phyloP scores from a whole-genome alignment of 35 echinoderm and acorn worm genomes.

The Lytechinus pictus region DNA sequence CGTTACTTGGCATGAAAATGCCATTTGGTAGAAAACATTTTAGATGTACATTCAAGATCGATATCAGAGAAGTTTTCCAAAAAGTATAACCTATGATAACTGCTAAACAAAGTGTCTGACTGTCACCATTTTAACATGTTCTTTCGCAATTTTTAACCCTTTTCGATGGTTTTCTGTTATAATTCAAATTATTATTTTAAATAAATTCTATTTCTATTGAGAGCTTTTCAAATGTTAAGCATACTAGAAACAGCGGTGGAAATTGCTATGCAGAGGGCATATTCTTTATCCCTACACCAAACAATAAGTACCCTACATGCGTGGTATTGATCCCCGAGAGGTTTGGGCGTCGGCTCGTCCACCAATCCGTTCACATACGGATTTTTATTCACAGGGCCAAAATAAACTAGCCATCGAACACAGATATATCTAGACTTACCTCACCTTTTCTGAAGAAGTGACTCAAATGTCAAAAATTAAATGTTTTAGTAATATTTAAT shows the following conservation, averaged over 20 bases:
- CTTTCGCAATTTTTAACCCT: no score
- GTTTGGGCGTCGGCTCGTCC: not conserved
- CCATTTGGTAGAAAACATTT: no score
- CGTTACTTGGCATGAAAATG: no score
- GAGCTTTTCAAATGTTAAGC: not conserved
- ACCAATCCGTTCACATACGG: not conserved
- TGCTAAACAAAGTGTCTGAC: no score
- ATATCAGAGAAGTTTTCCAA: no score
- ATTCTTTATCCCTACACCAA: not conserved
- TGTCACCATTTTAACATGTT: no score
- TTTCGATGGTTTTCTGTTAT: no score
- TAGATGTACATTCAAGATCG: no score
- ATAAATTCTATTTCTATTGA: no score
- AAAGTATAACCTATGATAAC: no score
- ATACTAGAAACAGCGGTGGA: not conserved
- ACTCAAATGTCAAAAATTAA: not conserved
- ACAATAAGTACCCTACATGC: not conserved
- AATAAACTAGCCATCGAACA: not conserved
- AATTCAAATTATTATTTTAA: no score
- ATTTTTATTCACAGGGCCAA: no score
- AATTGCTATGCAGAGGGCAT: not conserved
- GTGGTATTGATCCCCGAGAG: not conserved
- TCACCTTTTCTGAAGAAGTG: not conserved
- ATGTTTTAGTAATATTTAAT: not conserved
- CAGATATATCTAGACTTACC: not conserved